Evolutionary conservation across 2,113 vertebrate species (phyloP).

Genomic region (Rhineura floridana): DNA sequence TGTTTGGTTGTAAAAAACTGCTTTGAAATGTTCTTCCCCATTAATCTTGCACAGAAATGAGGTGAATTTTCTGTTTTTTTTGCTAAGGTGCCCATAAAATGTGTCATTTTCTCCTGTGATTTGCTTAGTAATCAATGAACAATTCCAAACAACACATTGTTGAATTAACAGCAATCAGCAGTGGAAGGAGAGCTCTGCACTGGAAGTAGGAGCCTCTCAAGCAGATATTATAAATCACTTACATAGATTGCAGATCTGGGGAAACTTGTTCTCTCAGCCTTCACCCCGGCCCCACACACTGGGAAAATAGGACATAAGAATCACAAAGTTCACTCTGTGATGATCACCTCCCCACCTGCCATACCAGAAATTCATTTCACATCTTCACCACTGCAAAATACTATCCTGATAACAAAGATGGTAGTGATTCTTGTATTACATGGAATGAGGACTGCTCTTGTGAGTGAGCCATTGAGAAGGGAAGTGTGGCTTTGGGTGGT

Average conservation of each 20-base stretch:
- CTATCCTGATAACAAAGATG: background rate
- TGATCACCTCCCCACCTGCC: background rate
- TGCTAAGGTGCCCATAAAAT: conserved; percentile 30
- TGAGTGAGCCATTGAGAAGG: background rate
- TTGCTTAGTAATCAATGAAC: conserved; percentile 60
- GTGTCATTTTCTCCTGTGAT: conserved; percentile 48
- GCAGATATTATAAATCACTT: background rate
- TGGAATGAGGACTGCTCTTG: background rate
- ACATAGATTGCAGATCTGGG: background rate
- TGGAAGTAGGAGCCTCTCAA: conserved; percentile 3
- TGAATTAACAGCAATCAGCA: conserved; percentile 64
- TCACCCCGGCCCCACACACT: background rate
- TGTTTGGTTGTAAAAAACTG: conserved; percentile 66
- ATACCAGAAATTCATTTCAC: background rate
- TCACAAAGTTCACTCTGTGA: accelerated
- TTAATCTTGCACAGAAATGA: conserved; percentile 64
- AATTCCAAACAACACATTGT: conserved; percentile 37
- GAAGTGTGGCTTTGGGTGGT: background rate
- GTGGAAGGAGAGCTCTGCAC: conserved; percentile 39
- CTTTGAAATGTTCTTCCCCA: conserved; percentile 46
- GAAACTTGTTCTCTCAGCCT: conserved; percentile 1
- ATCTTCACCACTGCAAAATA: conserved; percentile 16
- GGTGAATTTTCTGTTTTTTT: conserved; percentile 45
- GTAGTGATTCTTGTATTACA: background rate
- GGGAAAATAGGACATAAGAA: background rate